Percentiles rank a stretch among this genome's conserved stretches.
phyloP scores from a whole-genome alignment of 2,888 invertebrate species.

The Amaurobius ferox region DNA sequence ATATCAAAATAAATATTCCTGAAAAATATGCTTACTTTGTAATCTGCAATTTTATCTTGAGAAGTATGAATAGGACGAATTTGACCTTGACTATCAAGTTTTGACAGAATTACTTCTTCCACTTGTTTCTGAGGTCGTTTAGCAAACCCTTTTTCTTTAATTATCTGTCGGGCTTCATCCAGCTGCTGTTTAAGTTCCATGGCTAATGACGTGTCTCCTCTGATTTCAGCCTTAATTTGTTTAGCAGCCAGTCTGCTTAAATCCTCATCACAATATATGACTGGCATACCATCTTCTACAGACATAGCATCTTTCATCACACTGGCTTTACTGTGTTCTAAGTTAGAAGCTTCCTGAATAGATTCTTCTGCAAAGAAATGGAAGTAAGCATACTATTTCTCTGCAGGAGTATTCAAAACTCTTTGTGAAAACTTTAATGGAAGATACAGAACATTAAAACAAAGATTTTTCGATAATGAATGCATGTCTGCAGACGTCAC shows the following conservation, averaged over 20 bases:
- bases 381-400: background rate
- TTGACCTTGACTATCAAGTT: slow-evolving; percentile 79
- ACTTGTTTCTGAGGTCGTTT: slow-evolving; percentile 14
- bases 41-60: slow-evolving; percentile 32
- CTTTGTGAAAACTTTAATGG: too few relatives aligned
- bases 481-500: too few relatives aligned
- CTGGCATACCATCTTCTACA: background rate
- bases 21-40: slow-evolving; percentile 27
- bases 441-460: too few relatives aligned
- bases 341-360: background rate
- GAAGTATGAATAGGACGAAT: slow-evolving; percentile 22
- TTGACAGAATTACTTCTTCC: slow-evolving; percentile 82
- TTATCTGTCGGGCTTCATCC: slow-evolving; percentile 82
- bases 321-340: too few relatives aligned
- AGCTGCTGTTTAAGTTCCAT: slow-evolving; percentile 85
- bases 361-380: background rate
- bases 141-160: slow-evolving; percentile 39
- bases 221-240: slow-evolving; percentile 94
- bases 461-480: too few relatives aligned
- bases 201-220: slow-evolving; percentile 87
- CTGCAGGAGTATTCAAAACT: too few relatives aligned
- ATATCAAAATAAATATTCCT: too few relatives aligned
- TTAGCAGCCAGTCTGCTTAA: slow-evolving; percentile 94
- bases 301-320: too few relatives aligned
- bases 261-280: slow-evolving; percentile 79